These are phyloP conservation scores for Ectemnius lituratus DNA, from an alignment of 2,888 invertebrate genomes.

Conservation along the genomic window DNA sequence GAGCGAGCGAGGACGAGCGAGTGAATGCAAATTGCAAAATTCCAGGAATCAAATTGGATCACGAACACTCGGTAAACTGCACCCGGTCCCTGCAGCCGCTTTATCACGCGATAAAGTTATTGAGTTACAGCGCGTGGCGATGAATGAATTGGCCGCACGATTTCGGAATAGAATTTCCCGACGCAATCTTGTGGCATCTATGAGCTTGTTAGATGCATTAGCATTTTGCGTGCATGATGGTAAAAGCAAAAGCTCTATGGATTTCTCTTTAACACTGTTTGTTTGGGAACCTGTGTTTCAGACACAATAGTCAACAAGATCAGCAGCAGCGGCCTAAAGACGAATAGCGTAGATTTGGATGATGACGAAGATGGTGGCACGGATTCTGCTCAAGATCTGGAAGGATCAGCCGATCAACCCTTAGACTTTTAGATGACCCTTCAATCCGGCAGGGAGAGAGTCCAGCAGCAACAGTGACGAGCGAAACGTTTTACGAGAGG, in stretches of 20 bases:
- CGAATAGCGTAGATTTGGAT: slow-evolving; percentile 82
- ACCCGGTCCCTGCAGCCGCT: too few species aligned
- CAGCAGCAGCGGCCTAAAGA: slow-evolving; percentile 79
- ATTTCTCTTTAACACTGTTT: neutral
- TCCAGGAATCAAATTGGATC: neutral
- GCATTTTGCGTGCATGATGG: too few species aligned
- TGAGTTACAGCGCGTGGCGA: too few species aligned
- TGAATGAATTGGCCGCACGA: too few species aligned
- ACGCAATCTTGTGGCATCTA: too few species aligned
- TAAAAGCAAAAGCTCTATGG: neutral
- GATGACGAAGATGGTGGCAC: slow-evolving; percentile 88
- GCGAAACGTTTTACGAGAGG: neutral
- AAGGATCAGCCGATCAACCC: slow-evolving; percentile 88
- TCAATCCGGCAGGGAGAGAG: slow-evolving; percentile 17
- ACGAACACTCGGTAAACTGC: neutral
- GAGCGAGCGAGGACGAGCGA: neutral
- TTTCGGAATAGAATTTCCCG: too few species aligned
- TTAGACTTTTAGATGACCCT: slow-evolving; percentile 83
- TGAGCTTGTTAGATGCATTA: too few species aligned
- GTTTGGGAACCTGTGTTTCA: slow-evolving; percentile 51
- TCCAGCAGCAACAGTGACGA: slow-evolving; percentile 20
- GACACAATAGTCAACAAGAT: slow-evolving; percentile 78
- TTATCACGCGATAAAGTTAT: too few species aligned
- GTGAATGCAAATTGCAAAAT: slow-evolving; percentile 3
- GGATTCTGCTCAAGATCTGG: slow-evolving; percentile 84